Percentiles rank a stretch among this genome's conserved stretches.
Evolutionary conservation across 2,113 vertebrate genomes (phyloP).

Genomic region (Oreochromis tanganicae): DNA sequence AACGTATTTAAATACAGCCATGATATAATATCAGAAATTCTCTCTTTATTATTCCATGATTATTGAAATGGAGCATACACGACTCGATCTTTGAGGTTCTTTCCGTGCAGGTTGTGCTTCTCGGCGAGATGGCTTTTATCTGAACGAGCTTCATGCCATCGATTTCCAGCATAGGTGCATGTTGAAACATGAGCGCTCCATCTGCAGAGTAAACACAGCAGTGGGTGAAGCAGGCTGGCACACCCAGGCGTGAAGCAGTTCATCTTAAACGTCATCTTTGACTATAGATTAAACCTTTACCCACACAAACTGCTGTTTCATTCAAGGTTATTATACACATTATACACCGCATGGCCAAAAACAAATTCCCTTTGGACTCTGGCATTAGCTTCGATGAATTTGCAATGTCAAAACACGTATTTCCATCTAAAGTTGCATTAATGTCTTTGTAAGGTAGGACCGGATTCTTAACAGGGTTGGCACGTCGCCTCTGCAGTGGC

Average conservation of each 20-base stretch:
- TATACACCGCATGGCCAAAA: no score
- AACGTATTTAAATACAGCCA: background rate
- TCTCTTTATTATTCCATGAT: background rate
- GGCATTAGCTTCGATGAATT: no score
- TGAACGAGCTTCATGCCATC: constrained; percentile 89
- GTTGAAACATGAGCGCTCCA: constrained; percentile 81
- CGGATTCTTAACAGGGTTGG: no score
- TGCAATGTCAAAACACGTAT: no score
- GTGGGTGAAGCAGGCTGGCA: background rate
- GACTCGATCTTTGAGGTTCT: constrained; percentile 80
- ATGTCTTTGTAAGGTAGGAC: no score
- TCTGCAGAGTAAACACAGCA: constrained; percentile 29
- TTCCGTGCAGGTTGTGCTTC: constrained; percentile 84
- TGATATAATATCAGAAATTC: background rate
- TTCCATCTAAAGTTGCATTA: no score
- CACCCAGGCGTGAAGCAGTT: background rate
- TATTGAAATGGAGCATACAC: constrained; percentile 59
- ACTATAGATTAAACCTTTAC: no score
- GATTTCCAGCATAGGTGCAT: constrained; percentile 87
- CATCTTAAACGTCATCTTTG: no score
- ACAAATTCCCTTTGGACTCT: no score
- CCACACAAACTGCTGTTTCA: no score
- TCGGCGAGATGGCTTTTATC: constrained; percentile 83
- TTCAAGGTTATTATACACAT: no score
- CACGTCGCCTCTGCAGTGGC: no score